A percentile compares a stretch with the other conserved stretches of the same genome.
These are phyloP conservation scores for Helleia helle DNA, from an alignment of 2,888 invertebrate genomes.

Conservation along the genomic window DNA sequence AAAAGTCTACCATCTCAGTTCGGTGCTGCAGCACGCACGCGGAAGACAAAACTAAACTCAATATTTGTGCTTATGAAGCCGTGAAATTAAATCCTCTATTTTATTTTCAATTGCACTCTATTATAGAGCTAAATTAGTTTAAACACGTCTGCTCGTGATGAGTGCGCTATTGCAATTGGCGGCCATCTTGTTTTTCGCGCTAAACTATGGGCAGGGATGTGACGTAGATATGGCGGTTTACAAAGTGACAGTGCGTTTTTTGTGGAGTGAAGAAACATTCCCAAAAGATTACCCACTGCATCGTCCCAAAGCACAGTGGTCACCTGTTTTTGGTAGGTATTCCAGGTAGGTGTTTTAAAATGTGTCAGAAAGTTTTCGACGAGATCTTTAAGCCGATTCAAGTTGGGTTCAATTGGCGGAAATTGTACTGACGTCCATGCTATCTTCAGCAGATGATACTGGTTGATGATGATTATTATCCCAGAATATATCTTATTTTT, in stretches of 20 bases:
- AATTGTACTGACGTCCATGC: no score
- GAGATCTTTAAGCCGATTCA: no score
- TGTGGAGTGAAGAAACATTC: conserved; percentile 90
- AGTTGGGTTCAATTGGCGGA: no score
- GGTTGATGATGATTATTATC: no score
- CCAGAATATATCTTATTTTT: no score
- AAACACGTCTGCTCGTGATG: conserved; percentile 36
- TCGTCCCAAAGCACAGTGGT: conserved; percentile 94
- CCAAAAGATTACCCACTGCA: conserved; percentile 93
- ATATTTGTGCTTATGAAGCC: conserved; percentile 20
- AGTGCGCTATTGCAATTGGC: conserved; percentile 35
- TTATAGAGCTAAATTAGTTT: conserved; percentile 11
- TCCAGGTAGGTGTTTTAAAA: no score
- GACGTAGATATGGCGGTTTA: conserved; percentile 88
- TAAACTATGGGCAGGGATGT: conserved; percentile 59
- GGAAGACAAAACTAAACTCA: conserved; percentile 28
- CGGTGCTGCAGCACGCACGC: conserved; percentile 50
- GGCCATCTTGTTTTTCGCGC: conserved; percentile 51
- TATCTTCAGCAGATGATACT: no score
- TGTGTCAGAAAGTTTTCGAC: no score
- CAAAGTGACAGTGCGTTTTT: conserved; percentile 87
- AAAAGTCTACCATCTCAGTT: conserved; percentile 59
- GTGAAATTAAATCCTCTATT: conserved; percentile 24
- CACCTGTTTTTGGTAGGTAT: conserved; percentile 89
- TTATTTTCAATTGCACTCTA: conserved; percentile 11